Percentiles rank a stretch among this genome's conserved stretches.
Evolutionary conservation across 2,113 vertebrate species (phyloP).

Genomic region (pig (Sus scrofa)): DNA sequence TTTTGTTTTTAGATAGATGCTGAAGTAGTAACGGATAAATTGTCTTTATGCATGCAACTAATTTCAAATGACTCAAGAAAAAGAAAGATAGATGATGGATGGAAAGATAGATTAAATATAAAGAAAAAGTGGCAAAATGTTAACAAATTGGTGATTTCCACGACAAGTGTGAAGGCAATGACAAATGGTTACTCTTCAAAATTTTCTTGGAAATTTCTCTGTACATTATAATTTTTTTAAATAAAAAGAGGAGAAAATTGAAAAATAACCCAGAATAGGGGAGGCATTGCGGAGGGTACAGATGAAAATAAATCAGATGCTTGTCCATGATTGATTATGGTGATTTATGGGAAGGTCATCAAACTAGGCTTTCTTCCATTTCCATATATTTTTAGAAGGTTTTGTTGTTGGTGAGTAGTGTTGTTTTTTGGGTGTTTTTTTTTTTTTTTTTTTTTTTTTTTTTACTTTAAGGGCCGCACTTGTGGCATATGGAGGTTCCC

Average conservation of each 20-base stretch:
- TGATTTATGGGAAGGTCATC: not conserved
- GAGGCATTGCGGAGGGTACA: accelerated
- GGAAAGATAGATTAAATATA: not conserved
- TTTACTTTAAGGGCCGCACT: too few relatives aligned
- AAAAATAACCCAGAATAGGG: not conserved
- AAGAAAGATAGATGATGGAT: not conserved
- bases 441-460: too few relatives aligned
- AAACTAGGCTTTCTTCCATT: not conserved
- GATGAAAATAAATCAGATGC: not conserved
- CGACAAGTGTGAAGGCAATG: not conserved
- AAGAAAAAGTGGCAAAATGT: not conserved
- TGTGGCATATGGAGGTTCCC: too few relatives aligned
- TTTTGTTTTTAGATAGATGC: not conserved
- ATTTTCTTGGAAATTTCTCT: not conserved
- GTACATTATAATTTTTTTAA: not conserved
- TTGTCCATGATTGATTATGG: not conserved
- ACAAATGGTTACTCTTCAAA: not conserved
- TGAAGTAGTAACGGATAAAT: not conserved
- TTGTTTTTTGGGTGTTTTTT: too few relatives aligned
- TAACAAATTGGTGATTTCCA: not conserved
- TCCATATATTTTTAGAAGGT: not conserved
- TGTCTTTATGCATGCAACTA: not conserved
- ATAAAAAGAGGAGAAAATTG: not conserved
- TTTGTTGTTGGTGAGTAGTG: too few relatives aligned
- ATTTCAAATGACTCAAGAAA: not conserved